Conservation (phyloP, 1,140 invertebrate species). For the Trigoniulus corallinus region DNA sequence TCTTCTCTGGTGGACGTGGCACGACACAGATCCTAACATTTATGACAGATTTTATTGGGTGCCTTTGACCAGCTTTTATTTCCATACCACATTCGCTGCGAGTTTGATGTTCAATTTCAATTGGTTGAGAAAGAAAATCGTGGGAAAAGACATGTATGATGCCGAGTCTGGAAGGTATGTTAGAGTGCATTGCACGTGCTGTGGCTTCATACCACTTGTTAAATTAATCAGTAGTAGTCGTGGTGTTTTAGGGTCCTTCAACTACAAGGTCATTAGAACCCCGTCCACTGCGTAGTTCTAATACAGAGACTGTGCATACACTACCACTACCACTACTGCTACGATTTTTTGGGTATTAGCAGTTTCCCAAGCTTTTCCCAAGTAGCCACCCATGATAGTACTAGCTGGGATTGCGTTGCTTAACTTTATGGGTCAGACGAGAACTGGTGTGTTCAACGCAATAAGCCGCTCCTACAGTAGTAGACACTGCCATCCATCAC, state of each 20-base stretch:
- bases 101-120: constrained; percentile 52
- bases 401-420: no score
- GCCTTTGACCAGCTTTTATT: constrained; percentile 59
- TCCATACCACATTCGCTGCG: constrained; percentile 54
- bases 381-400: no score
- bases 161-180: constrained; percentile 6
- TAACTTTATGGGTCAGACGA: no score
- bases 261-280: not conserved
- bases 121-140: constrained; percentile 33
- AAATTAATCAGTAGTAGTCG: constrained; percentile 34
- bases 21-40: constrained; percentile 68
- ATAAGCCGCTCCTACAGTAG: no score
- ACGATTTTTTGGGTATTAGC: no score
- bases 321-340: no score
- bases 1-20: constrained; percentile 69
- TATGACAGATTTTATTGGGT: constrained; percentile 60
- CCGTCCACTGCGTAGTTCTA: no score
- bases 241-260: constrained; percentile 8
- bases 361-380: no score
- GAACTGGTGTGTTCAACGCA: no score
- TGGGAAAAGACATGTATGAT: constrained; percentile 25
- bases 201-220: constrained; percentile 13
- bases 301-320: no score
- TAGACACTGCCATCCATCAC: no score
- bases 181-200: constrained; percentile 6